Evolutionary conservation across 64 coral and sea anemone genomes (phyloP).

Genomic region (Platygyra sinensis): DNA sequence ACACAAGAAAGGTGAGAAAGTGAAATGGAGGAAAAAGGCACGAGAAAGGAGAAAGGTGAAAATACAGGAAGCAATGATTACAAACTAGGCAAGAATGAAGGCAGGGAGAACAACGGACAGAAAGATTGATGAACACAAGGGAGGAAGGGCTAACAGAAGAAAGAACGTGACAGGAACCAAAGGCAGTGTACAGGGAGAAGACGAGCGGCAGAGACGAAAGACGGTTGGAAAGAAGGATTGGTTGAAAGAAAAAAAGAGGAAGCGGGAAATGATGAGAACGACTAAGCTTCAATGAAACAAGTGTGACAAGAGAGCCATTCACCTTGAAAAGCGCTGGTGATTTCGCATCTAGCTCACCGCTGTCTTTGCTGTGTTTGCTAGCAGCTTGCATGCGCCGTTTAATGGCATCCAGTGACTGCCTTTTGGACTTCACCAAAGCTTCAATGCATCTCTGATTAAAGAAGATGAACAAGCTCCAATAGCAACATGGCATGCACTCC

Average conservation of each 20-base stretch:
- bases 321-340: slow-evolving; percentile 64
- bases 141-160: no score
- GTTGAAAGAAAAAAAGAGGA: not conserved
- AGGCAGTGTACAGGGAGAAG: not conserved
- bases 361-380: slow-evolving; percentile 50
- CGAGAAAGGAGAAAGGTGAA: not conserved
- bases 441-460: slow-evolving; percentile 70
- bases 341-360: slow-evolving; percentile 6
- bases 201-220: no score
- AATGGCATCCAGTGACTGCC: slow-evolving; percentile 56
- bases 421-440: slow-evolving; percentile 58
- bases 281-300: not conserved
- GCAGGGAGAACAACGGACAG: not conserved
- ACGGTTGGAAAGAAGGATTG: not conserved
- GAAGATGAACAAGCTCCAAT: slow-evolving; percentile 81
- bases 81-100: not conserved
- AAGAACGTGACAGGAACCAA: no score
- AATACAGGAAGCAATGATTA: not conserved
- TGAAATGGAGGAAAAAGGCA: not conserved
- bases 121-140: not conserved
- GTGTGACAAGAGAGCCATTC: not conserved
- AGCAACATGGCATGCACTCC: slow-evolving; percentile 97
- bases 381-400: slow-evolving; percentile 69
- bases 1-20: not conserved
- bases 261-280: no score